Percentiles rank a stretch among this genome's conserved stretches.
These are phyloP conservation scores for Oasisia sp. DNA, from an alignment of 2,888 invertebrate genomes.

Conservation along the genomic window DNA sequence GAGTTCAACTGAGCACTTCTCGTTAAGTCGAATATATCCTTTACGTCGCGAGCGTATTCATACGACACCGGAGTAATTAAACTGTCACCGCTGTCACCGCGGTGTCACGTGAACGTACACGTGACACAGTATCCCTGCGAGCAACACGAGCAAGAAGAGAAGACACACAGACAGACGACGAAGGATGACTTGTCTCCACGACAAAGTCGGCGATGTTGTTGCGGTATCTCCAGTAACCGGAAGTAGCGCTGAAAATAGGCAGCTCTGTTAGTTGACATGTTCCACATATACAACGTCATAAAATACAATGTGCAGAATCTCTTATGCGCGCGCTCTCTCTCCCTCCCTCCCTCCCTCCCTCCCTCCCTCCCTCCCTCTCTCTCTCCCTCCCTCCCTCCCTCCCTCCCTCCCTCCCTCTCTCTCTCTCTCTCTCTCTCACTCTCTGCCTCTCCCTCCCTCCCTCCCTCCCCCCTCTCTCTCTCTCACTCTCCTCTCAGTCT, in stretches of 20 bases:
- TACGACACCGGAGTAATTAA: background rate
- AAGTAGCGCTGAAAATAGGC: background rate
- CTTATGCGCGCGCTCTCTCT: background rate
- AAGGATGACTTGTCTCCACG: background rate
- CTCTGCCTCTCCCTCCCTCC: background rate
- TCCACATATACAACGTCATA: background rate
- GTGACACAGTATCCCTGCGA: background rate
- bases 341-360: background rate
- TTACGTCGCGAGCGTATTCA: background rate
- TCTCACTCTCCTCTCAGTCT: too few relatives aligned
- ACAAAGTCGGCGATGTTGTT: background rate
- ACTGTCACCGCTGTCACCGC: background rate
- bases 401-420: background rate
- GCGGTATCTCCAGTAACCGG: background rate
- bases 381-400: background rate
- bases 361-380: background rate
- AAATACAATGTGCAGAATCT: background rate
- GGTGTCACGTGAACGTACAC: background rate
- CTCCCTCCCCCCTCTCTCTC: too few relatives aligned
- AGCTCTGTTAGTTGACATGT: background rate
- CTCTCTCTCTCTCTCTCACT: too few relatives aligned
- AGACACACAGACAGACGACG: conserved; percentile 17
- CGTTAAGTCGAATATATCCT: too few relatives aligned
- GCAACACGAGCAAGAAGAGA: background rate
- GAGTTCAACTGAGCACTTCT: too few relatives aligned